Base-by-base conservation (phyloP, 2,797 vertebrate genomes). In the Cheirogaleus major region DNA sequence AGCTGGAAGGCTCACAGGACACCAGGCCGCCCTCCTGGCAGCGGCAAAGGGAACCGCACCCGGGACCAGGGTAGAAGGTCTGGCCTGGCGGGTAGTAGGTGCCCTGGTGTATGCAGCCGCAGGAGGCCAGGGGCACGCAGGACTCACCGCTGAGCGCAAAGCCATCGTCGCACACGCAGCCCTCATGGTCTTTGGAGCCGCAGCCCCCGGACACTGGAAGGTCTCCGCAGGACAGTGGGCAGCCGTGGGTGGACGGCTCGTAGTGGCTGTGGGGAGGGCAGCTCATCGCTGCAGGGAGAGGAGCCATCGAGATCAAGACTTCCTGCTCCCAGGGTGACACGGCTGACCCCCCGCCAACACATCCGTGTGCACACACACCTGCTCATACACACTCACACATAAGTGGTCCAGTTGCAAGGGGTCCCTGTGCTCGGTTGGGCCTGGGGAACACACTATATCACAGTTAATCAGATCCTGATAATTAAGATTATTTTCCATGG, bases 211-310 rank as follows among this genome's bases (percentile, higher is more conserved):
- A 35, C 57, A 97, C 88, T 0, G 96, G 97, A 65, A 99, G 96
- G 30, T 98, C 98, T 41, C 98, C 96, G 5, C 99, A 99, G 43
- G 98, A 99, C 65, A 97, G 8, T 0, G 98, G 99, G 79, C 99
- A 99, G 88, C 98, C 94, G 0, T 82, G 35, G 20, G 98, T 98
- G 14, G 99, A 99, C 1, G 97, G 91, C 50, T 98, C 97, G 0
- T 99, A 99, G 97, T 99, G 99, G 80, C 99, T 99, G 97, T 99
- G 98, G 0, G 94, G 91, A 0, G 99, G 98, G 83, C 99, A 99
- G 59, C 14, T 22, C 3, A 89, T 98, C 0, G 98, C 99, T 99
- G 98, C 41, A 41, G 90, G 10, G 63, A 92, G 7, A 95, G 72
- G 1, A 4, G 38, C 7, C 4, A 3, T 84, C 30, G 55, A 20